Evolutionary conservation across 1,140 invertebrate genomes (phyloP), one percentile per base, ranked within the genome.

Genomic region (Vollenhovia emeryi): DNA sequence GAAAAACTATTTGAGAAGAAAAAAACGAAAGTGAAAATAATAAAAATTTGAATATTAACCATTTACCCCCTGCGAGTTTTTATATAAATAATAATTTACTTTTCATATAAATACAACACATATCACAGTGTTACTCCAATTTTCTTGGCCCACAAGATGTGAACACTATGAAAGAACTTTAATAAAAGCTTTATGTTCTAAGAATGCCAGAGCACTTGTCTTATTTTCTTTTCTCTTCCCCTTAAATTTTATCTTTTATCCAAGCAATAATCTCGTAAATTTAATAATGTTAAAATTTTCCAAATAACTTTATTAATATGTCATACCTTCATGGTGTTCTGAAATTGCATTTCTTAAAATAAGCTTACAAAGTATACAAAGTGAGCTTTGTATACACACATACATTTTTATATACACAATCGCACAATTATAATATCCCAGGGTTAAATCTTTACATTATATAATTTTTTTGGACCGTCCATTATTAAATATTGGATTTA

Each of bases 21-120:
- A 7, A 15, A 36, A 13, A 33, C 21, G 40, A n/a, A 13, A 1
- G 24, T 43, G 36, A 43, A 43, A 66, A 66, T 24, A 21, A 64
- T 33, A 64, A 66, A 66, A 43, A 66, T 40, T 9, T 43, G 24
- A 66, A 66, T 66, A 66, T 66, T 43, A 40, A 66, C n/a, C 9
- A 40, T 40, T 33, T 30, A n/a, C n/a, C 8, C 0, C 0, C 4
- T 13, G 2, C 1, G 15, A 30, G 30, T 52, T 21, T 43, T 66
- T 21, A n/a, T 21, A 40, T 64, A 64, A 40, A 62, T 62, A 40
- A 66, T 43, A 66, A 66, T 66, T 66, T 66, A 43, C 43, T 24
- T 66, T 66, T 66, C 21, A 66, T 15, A 43, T 66, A 43, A 9
- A 66, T 40, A 43, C 21, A 45, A 40, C 11, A 64, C 7, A 40